A percentile compares a stretch with the other conserved stretches of the same genome.
Conservation (phyloP, 2,888 invertebrate genomes). For the Cryptus viduatorius region DNA sequence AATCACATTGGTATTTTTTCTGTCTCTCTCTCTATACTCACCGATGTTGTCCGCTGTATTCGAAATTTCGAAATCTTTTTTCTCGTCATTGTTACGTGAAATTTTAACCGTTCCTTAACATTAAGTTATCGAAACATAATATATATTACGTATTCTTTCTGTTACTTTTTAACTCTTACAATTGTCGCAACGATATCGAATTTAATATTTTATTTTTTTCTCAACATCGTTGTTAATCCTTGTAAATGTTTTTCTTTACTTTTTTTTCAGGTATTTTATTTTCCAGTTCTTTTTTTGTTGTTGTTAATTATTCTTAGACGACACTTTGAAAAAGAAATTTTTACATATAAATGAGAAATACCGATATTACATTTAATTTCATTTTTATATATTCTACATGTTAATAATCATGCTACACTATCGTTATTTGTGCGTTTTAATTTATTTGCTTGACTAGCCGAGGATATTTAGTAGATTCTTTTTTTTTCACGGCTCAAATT, state of each 20-base stretch:
- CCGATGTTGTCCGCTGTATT: slow-evolving; percentile 3
- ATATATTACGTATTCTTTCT: slow-evolving; percentile 51
- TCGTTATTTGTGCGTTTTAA: slow-evolving; percentile 80
- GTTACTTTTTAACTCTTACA: slow-evolving; percentile 61
- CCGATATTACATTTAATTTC: slow-evolving; percentile 78
- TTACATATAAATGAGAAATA: slow-evolving; percentile 41
- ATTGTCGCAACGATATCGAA: slow-evolving; percentile 50
- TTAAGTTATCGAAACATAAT: slow-evolving; percentile 71
- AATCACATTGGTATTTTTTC: slow-evolving; percentile 36
- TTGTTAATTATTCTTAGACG: slow-evolving; percentile 70
- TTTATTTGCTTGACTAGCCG: slow-evolving; percentile 79
- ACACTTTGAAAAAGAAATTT: slow-evolving; percentile 80
- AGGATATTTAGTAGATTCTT: slow-evolving; percentile 65
- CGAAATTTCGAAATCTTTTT: slow-evolving; percentile 25
- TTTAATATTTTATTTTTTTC: slow-evolving; percentile 45
- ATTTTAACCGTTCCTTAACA: slow-evolving; percentile 69
- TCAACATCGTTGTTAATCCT: slow-evolving; percentile 61
- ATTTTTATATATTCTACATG: slow-evolving; percentile 59
- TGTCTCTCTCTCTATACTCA: slow-evolving; percentile 15
- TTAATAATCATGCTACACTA: slow-evolving; percentile 66
- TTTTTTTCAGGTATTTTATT: slow-evolving; percentile 79
- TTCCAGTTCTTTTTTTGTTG: slow-evolving; percentile 71
- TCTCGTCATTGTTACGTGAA: slow-evolving; percentile 14
- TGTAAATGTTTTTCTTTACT: slow-evolving; percentile 69
- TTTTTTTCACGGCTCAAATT: slow-evolving; percentile 26